Conservation (phyloP, 2,113 vertebrate genomes). For the Paramormyrops kingsleyae region DNA sequence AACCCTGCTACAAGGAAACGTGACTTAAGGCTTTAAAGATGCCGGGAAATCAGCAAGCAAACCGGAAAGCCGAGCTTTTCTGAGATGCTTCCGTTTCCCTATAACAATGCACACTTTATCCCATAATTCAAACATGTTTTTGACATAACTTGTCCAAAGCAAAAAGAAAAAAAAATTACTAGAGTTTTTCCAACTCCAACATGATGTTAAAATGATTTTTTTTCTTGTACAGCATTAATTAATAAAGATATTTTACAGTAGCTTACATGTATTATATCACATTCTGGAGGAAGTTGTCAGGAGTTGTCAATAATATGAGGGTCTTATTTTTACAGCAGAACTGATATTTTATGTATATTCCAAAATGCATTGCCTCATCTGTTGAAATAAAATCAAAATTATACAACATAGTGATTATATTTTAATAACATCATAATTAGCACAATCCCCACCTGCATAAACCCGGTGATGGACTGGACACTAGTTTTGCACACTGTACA, state of each 20-base stretch:
- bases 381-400: background rate
- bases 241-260: background rate
- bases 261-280: background rate
- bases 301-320: background rate
- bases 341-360: background rate
- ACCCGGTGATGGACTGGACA: background rate
- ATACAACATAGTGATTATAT: background rate
- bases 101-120: background rate
- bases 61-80: slow-evolving; percentile 22
- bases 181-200: background rate
- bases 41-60: slow-evolving; percentile 37
- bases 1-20: slow-evolving; percentile 51
- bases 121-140: background rate
- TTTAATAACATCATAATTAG: background rate
- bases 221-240: background rate
- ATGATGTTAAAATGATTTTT: background rate
- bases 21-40: slow-evolving; percentile 54
- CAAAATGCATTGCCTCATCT: background rate
- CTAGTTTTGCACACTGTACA: background rate
- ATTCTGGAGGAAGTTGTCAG: background rate
- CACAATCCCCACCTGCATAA: background rate
- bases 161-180: background rate
- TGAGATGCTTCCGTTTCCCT: background rate
- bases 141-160: background rate
- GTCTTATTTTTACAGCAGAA: background rate